Base-by-base conservation (phyloP, 2,888 invertebrate species). In the Dusona sp. region DNA sequence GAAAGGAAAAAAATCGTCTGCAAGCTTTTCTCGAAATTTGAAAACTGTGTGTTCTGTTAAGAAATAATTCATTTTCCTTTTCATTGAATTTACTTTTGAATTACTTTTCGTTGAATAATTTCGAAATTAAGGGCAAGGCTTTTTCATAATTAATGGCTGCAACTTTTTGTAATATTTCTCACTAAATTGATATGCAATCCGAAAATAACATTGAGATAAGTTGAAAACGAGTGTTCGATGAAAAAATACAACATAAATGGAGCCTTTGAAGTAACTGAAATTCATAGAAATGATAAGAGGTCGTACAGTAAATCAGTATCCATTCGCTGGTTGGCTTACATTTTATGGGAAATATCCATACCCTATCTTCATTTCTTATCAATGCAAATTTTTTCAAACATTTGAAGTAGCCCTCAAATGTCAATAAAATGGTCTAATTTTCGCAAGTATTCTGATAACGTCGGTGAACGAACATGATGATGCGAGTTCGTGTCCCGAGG, bases 381-480 rank as follows among this genome's bases (percentile, higher is more conserved):
- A 25, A 73, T 48, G 33, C 45, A 79, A 19, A 29, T n/a, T 29
- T 54, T 36, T 25, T 29, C 36, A 42, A 80, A 65, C 16, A 73
- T 51, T 29, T 51, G 33, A 48, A 36, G 54, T 38, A 29, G 65
- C 45, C 8, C n/a, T 64, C 36, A 25, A 72, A 83, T 64, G 45
- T 83, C 54, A 57, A 68, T 75, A 33, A 65, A 25, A 78, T 2
- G 33, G 16, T 67, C 13, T 38, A 25, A 67, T 19, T 54, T 54
- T 54, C n/a, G 51, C n/a, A 57, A 93, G 93, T 73, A 64, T 93
- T 79, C 77, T 90, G 70, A 84, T 93, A 65, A 91, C 91, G 67
- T 87, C 90, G n/a, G 22, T 90, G 19, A 79, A 83, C 72, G 87
- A 87, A 67, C 80, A 78, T 4, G 29, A 84, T 4, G 45, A 42